Percentiles rank a stretch among this genome's conserved stretches.
phyloP scores from a whole-genome alignment of 1,140 invertebrate species.

The Tetragonula clypearis region DNA sequence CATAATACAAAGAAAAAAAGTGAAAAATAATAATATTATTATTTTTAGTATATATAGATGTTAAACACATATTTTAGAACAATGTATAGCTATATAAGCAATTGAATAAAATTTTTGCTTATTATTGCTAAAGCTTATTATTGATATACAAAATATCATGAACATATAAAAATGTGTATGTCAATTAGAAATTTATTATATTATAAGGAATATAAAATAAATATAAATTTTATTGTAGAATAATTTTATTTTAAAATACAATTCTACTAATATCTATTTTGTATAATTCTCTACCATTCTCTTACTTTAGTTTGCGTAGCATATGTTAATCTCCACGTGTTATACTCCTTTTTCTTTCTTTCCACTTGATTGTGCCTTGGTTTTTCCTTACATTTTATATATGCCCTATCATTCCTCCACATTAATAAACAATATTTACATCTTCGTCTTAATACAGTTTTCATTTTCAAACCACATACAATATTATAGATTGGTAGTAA shows the following conservation, averaged over 20 bases:
- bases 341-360: constrained; percentile 84
- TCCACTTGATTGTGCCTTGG: constrained; percentile 91
- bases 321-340: constrained; percentile 87
- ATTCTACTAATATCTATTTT: neutral
- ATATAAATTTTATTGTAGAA: neutral
- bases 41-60: constrained; percentile 34
- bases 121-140: neutral
- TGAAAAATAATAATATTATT: neutral
- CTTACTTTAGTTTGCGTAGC: constrained; percentile 85
- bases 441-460: constrained; percentile 83
- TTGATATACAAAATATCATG: neutral
- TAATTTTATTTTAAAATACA: constrained; percentile 17
- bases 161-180: neutral
- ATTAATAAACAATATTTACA: constrained; percentile 91
- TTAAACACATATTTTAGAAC: neutral
- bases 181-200: neutral
- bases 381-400: constrained; percentile 88
- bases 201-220: neutral
- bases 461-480: constrained; percentile 84
- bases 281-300: constrained; percentile 80
- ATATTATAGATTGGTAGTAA: constrained; percentile 46
- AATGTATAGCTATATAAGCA: neutral
- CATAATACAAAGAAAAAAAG: neutral
- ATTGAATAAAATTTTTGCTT: neutral
- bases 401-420: constrained; percentile 85